A percentile compares a stretch with the other conserved stretches of the same genome.
These are phyloP conservation scores for Leptonema lineaticorne DNA, from an alignment of 1,140 invertebrate genomes.

Conservation along the genomic window DNA sequence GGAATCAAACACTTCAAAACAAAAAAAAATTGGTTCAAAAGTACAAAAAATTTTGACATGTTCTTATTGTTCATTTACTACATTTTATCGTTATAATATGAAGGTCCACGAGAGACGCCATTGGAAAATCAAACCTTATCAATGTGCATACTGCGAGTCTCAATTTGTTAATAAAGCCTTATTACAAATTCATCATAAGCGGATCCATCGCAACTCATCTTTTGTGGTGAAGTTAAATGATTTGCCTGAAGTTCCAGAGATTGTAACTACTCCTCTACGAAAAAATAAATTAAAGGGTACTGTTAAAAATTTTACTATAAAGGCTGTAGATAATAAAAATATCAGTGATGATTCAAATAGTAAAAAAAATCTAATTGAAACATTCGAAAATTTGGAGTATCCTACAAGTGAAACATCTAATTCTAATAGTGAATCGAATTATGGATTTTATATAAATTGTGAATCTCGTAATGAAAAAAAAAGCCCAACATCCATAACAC, in stretches of 20 bases:
- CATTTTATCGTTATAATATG: neutral
- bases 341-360: too few species aligned
- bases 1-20: neutral
- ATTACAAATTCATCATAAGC: neutral
- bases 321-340: too few species aligned
- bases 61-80: constrained; percentile 20
- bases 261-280: neutral
- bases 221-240: constrained; percentile 9
- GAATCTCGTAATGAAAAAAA: neutral
- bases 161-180: constrained; percentile 17
- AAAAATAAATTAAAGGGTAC: neutral
- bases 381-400: neutral
- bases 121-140: constrained; percentile 25
- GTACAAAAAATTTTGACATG: neutral
- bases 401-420: neutral
- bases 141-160: constrained; percentile 26
- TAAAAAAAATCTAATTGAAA: too few species aligned
- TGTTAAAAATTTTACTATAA: too few species aligned
- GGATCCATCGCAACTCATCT: neutral
- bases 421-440: neutral
- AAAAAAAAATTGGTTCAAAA: neutral
- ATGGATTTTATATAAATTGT: neutral
- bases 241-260: constrained; percentile 22
- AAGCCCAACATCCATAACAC: too few species aligned
- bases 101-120: constrained; percentile 22